Evolutionary conservation across 2,888 invertebrate genomes (phyloP), one percentile per base, ranked within the genome.

Genomic region (Troides aeacus): DNA sequence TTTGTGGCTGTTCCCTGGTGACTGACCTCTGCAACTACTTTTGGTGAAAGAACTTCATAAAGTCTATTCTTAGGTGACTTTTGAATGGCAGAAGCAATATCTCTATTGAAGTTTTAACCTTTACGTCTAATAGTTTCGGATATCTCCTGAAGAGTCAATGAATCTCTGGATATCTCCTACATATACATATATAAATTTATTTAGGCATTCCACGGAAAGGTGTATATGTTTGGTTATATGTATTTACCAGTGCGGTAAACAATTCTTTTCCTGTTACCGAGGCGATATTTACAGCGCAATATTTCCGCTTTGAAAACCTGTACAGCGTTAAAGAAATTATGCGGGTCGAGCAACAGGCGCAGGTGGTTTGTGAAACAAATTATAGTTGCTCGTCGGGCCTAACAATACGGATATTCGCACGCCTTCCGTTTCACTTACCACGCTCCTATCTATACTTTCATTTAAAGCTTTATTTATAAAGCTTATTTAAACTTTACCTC

Each of bases 301-400:
- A 76, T 75, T 74, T 75, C 74, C 74, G 72, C 76, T 76, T 75
- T 73, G 72, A 73, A 72, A 68, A 72, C 67, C 64, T 70, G 71
- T 72, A 71, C 73, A 69, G 69, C 71, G 74, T 73, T 76, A 76
- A 79, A 77, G 77, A 70, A 74, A 75, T 73, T 75, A 74, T 75
- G 72, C 73, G 67, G 73, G 70, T 12, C 68, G 60, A 59, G 68
- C 64, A 68, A 64, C 68, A 60, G 60, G 68, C 68, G 39, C 68
- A 68, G 68, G 68, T 68, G 64, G 53, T 68, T 60, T 53, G 64
- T 59, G 64, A 60, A 64, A 68, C 68, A 64, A 68, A 68, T 68
- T 68, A 68, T 68, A 68, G 68, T 68, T 68, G 53, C 24, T 59
- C 21, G 58, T 30, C 64, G 59, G 64, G 59, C 64, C 53, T 68